Percentiles rank a stretch among this genome's conserved stretches.
These are phyloP conservation scores for Strix aluco DNA, from an alignment of 2,113 vertebrate genomes.

Conservation along the genomic window DNA sequence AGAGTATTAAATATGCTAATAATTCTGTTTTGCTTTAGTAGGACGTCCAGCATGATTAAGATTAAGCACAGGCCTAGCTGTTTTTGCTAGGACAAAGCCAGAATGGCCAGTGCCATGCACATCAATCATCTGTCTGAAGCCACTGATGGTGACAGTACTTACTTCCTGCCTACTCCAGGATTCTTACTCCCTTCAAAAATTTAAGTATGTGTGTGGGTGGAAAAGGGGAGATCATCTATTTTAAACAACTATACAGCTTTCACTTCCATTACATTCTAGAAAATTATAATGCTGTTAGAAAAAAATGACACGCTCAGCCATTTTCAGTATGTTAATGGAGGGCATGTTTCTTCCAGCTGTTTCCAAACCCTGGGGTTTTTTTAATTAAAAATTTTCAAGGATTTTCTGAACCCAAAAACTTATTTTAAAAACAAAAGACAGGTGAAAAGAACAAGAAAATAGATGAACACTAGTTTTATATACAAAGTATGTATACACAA, in stretches of 20 bases:
- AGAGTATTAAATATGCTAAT: neutral
- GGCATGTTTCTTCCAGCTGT: neutral
- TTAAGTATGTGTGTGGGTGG: neutral
- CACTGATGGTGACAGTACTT: neutral
- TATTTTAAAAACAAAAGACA: neutral
- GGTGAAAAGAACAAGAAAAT: neutral
- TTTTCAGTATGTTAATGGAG: neutral
- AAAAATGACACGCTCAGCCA: neutral
- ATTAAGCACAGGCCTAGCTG: neutral
- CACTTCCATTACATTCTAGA: neutral
- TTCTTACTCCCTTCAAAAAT: neutral
- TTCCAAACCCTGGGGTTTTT: neutral
- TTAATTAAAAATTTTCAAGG: neutral
- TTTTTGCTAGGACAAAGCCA: neutral
- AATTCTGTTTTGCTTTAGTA: neutral
- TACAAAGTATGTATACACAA: neutral
- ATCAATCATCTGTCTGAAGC: neutral
- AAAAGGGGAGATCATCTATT: neutral
- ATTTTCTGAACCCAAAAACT: neutral
- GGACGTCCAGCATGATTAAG: neutral
- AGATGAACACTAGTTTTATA: neutral
- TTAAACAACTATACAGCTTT: neutral
- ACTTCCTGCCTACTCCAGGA: neutral
- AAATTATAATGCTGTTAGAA: neutral
- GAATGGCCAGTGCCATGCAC: neutral